Conservation (phyloP, 2,888 invertebrate genomes). For the Fragum sueziense region DNA sequence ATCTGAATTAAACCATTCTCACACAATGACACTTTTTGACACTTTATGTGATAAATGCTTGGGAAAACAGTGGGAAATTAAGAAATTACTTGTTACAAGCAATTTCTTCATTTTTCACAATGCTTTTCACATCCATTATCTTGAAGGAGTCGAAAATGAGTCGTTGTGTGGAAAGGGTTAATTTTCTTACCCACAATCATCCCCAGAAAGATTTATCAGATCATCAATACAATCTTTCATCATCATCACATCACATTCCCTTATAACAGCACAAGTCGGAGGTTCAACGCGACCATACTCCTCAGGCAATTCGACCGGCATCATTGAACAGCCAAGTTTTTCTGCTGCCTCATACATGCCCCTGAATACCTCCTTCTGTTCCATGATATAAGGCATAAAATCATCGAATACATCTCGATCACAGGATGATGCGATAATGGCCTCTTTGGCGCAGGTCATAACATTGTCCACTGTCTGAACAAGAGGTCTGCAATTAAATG, state of each 20-base stretch:
- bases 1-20: no score
- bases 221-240: not conserved
- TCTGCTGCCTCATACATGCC: not conserved
- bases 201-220: not conserved
- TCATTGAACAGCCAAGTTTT: slow-evolving; percentile 1
- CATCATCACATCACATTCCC: slow-evolving; percentile 16
- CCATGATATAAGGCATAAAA: not conserved
- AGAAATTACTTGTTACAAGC: no score
- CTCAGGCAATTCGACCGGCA: slow-evolving; percentile 22
- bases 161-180: not conserved
- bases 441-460: slow-evolving; percentile 16
- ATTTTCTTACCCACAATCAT: slow-evolving; percentile 24
- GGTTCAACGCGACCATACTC: slow-evolving; percentile 28
- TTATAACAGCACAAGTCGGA: slow-evolving; percentile 21
- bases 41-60: no score
- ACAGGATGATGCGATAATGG: slow-evolving; percentile 25
- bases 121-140: no score
- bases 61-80: no score
- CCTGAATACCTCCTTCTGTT: not conserved
- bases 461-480: not conserved
- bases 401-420: not conserved
- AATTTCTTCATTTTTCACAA: no score
- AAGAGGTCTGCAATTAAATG: not conserved
- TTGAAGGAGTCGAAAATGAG: no score
- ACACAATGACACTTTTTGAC: no score